These are phyloP conservation scores for Tipula lateralis DNA, from an alignment of 2,888 invertebrate genomes.

Conservation along the genomic window DNA sequence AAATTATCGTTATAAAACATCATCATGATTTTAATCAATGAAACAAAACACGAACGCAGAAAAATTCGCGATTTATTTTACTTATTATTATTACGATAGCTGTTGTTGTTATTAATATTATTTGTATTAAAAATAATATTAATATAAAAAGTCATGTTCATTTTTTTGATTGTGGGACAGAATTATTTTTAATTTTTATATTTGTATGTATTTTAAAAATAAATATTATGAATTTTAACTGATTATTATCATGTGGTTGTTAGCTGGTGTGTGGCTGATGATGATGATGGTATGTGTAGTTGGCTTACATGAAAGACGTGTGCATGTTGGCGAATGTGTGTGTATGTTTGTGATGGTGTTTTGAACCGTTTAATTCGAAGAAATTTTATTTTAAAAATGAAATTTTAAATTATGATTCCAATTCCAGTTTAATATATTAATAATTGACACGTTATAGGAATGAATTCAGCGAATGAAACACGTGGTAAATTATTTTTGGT, in stretches of 20 bases:
- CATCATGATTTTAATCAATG: constrained; percentile 19
- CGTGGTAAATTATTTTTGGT: not conserved
- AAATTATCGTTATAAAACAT: not conserved
- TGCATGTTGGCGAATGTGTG: not conserved
- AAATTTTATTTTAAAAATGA: not conserved
- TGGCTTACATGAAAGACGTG: no score
- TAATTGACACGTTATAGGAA: not conserved
- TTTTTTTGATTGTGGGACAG: constrained; percentile 6
- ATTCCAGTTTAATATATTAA: not conserved
- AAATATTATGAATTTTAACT: not conserved
- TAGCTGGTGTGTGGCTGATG: not conserved
- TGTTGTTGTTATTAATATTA: not conserved
- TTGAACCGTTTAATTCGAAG: not conserved
- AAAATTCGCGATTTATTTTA: not conserved
- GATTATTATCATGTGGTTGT: not conserved
- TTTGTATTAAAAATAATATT: constrained; percentile 5
- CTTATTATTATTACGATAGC: not conserved
- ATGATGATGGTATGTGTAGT: not conserved
- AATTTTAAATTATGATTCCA: not conserved
- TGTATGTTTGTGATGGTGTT: not conserved
- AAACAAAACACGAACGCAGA: constrained; percentile 24
- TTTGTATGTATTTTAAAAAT: not conserved
- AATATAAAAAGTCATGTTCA: not conserved
- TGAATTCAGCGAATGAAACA: not conserved
- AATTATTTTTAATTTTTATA: constrained; percentile 12